Evolutionary conservation across 2,113 vertebrate species (phyloP).

Genomic region (mouse (Mus musculus)): DNA sequence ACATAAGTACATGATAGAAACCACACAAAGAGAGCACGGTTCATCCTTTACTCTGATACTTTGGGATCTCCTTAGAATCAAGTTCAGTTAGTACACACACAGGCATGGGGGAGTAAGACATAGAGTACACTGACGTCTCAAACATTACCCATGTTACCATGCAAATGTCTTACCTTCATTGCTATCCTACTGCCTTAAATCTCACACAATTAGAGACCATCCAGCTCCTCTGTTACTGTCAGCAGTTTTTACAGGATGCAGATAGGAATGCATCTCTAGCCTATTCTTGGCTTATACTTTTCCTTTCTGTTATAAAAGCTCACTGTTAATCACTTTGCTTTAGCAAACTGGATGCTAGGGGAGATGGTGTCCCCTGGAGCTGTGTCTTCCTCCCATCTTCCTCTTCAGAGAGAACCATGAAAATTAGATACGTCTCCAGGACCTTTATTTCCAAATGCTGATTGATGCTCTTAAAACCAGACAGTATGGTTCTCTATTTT

Average conservation of each 20-base stretch:
- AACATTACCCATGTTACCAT: conserved; percentile 15
- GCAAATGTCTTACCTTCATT: neutral
- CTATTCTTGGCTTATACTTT: neutral
- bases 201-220: conserved; percentile 1
- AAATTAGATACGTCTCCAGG: neutral
- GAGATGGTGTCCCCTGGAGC: conserved; percentile 4
- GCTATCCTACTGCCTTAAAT: neutral
- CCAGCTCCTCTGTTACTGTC: conserved; percentile 52
- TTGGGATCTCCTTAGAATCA: neutral
- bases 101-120: neutral
- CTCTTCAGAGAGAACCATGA: neutral
- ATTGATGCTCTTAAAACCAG: neutral
- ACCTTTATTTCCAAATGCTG: neutral
- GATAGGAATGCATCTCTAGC: neutral
- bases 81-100: neutral
- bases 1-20: conserved; percentile 26
- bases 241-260: conserved; percentile 32
- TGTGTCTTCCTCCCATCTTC: neutral
- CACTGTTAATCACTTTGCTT: conserved; percentile 6
- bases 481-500: neutral
- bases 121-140: conserved; percentile 4
- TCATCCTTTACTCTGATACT: neutral
- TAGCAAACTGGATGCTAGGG: neutral
- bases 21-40: neutral
- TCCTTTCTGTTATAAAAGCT: neutral